Conservation (phyloP, 1,140 invertebrate species). For the Rhyzopertha dominica region DNA sequence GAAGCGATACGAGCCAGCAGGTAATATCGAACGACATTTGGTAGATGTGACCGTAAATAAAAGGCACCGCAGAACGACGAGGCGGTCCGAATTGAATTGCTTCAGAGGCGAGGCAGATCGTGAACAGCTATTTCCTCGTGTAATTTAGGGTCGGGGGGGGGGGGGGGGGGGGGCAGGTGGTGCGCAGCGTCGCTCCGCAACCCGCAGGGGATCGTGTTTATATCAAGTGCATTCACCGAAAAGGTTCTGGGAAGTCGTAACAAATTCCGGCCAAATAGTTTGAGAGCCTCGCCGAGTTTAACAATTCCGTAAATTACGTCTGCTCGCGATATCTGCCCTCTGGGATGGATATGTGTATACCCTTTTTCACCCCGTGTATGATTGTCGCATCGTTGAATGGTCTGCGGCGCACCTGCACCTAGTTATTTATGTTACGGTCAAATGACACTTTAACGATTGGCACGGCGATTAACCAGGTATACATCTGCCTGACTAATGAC, state of each 20-base stretch:
- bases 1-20: slow-evolving; percentile 13
- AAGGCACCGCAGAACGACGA: slow-evolving; percentile 20
- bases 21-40: slow-evolving; percentile 25
- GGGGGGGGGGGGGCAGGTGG: slow-evolving; percentile 22
- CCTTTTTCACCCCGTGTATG: no score
- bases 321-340: no score
- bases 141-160: slow-evolving; percentile 24
- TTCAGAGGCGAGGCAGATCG: slow-evolving; percentile 23
- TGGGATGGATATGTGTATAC: no score
- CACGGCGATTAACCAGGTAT: no score
- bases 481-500: no score
- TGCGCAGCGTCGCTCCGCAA: slow-evolving; percentile 17
- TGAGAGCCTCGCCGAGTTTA: slow-evolving; percentile 4
- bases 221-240: slow-evolving; percentile 26
- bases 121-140: slow-evolving; percentile 27
- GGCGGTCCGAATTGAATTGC: slow-evolving; percentile 26
- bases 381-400: no score
- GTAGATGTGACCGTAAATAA: slow-evolving; percentile 25
- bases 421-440: no score
- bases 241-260: slow-evolving; percentile 23
- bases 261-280: slow-evolving; percentile 21
- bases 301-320: neutral
- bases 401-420: no score
- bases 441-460: no score
- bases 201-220: slow-evolving; percentile 24